Conservation (phyloP, 1,140 invertebrate species). For the Drosophila grimshawi region DNA sequence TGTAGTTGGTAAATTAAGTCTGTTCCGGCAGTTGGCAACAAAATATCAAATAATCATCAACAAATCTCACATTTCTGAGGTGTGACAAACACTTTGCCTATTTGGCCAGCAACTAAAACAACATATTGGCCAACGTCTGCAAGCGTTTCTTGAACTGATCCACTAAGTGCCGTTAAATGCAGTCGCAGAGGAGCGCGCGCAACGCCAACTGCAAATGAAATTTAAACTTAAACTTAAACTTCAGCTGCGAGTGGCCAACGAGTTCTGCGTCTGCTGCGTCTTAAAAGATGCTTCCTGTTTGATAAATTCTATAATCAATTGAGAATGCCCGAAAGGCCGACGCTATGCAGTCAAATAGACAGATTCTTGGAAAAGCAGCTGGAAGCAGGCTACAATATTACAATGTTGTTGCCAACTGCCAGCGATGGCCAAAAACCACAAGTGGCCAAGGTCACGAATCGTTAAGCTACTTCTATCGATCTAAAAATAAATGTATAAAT, state of each 20-base stretch:
- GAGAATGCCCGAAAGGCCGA: constrained; percentile 75
- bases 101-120: constrained; percentile 28
- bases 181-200: constrained; percentile 41
- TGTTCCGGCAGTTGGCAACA: neutral
- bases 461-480: constrained; percentile 10
- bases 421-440: constrained; percentile 9
- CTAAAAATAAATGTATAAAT: too few relatives aligned
- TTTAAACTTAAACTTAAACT: constrained; percentile 8
- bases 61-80: constrained; percentile 35
- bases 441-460: constrained; percentile 10
- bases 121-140: constrained; percentile 2
- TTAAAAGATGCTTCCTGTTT: constrained; percentile 78
- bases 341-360: constrained; percentile 53
- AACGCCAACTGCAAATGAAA: neutral
- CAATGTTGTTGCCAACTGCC: constrained; percentile 5
- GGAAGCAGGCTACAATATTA: constrained; percentile 60
- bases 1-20: neutral
- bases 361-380: constrained; percentile 79
- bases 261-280: constrained; percentile 58
- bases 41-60: constrained; percentile 30
- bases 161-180: constrained; percentile 73
- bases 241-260: constrained; percentile 38
- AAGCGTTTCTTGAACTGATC: constrained; percentile 14
- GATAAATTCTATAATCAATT: constrained; percentile 82
- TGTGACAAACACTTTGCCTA: constrained; percentile 56